Evolutionary conservation across 2,888 invertebrate species (phyloP).

Genomic region (Trichogramma evanescens): DNA sequence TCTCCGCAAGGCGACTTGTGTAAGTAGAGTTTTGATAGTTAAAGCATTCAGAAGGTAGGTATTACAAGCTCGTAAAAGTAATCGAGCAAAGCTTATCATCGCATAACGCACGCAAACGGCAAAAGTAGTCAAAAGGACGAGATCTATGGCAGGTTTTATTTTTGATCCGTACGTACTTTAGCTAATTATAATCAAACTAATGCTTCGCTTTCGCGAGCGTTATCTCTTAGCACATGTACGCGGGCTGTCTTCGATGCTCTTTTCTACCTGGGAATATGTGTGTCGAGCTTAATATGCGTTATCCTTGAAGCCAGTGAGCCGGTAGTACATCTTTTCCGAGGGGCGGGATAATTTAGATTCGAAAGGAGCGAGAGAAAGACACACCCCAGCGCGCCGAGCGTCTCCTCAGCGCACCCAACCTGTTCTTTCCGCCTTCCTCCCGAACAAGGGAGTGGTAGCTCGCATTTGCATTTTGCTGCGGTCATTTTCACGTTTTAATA

Average conservation of each 20-base stretch:
- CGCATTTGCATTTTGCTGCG: slow-evolving; percentile 8
- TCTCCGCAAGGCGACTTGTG: too few relatives aligned
- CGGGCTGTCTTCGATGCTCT: slow-evolving; percentile 23
- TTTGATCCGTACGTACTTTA: slow-evolving; percentile 45
- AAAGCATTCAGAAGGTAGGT: too few relatives aligned
- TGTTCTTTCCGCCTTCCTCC: slow-evolving; percentile 22
- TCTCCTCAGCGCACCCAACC: slow-evolving; percentile 43
- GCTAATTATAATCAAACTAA: slow-evolving; percentile 49
- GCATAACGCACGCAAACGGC: too few relatives aligned
- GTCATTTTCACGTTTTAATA: slow-evolving; percentile 16
- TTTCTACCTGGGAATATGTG: too few relatives aligned
- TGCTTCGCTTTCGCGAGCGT: slow-evolving; percentile 29
- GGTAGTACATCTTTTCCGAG: slow-evolving; percentile 37
- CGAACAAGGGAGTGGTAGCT: slow-evolving; percentile 39
- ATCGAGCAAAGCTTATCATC: too few relatives aligned
- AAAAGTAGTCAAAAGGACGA: too few relatives aligned
- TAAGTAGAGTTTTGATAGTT: too few relatives aligned
- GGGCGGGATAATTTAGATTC: slow-evolving; percentile 46
- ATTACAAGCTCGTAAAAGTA: too few relatives aligned
- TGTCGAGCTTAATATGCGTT: too few relatives aligned
- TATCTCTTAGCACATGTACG: slow-evolving; percentile 27
- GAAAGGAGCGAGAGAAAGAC: slow-evolving; percentile 25
- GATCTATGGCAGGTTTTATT: slow-evolving; percentile 32
- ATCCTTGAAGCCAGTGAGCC: slow-evolving; percentile 27
- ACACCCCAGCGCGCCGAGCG: slow-evolving; percentile 44